A percentile compares a stretch with the other conserved stretches of the same genome.
Evolutionary conservation across 2,113 vertebrate genomes (phyloP).

Genomic region (Scytalopus superciliaris): DNA sequence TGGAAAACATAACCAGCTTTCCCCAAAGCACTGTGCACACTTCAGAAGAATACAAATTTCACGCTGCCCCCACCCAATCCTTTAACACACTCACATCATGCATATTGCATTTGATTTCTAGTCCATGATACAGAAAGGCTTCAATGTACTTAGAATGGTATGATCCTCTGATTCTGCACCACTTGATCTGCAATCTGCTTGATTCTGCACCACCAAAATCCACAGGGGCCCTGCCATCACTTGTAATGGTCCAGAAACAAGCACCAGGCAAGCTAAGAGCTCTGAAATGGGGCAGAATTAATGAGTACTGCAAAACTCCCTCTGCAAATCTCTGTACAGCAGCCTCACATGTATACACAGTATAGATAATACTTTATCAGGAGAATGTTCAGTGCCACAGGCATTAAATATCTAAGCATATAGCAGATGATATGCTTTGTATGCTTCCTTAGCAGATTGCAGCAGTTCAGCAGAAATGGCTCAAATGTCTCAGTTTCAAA

Average conservation of each 20-base stretch:
- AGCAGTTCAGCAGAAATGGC: background rate
- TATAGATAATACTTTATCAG: background rate
- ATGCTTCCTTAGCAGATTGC: background rate
- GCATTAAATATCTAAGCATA: background rate
- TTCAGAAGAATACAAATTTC: background rate
- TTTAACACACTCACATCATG: background rate
- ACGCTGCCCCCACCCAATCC: rapidly evolving
- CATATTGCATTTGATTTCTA: background rate
- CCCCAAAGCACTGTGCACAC: rapidly evolving
- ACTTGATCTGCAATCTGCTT: background rate
- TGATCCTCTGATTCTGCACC: background rate
- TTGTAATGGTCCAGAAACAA: background rate
- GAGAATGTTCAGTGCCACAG: background rate
- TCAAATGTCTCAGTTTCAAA: background rate
- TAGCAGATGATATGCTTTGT: background rate
- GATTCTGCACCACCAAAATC: background rate
- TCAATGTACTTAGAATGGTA: background rate
- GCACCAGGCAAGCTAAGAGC: background rate
- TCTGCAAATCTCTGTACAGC: background rate
- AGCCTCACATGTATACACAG: background rate
- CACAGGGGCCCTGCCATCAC: background rate
- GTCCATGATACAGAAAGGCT: background rate
- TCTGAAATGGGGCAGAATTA: background rate
- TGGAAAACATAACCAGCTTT: background rate
- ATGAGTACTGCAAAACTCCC: background rate